Evolutionary conservation across 1,140 invertebrate species (phyloP).

Genomic region (Nasonia giraulti): DNA sequence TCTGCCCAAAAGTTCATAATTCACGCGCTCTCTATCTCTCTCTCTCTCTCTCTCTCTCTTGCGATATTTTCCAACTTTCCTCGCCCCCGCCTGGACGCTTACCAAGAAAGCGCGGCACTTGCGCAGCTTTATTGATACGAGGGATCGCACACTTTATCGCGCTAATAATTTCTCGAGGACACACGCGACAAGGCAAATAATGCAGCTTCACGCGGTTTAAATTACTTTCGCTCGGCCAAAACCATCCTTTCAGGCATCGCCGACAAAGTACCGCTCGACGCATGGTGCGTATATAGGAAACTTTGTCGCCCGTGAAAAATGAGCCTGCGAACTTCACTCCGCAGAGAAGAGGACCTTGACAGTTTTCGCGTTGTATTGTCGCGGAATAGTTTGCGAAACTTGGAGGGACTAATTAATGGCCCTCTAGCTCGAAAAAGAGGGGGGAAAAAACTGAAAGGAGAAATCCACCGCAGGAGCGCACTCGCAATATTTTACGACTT

Average conservation of each 20-base stretch:
- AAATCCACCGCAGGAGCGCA: not conserved
- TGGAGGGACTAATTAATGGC: not conserved
- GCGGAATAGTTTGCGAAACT: not conserved
- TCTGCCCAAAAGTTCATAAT: conserved; percentile 12
- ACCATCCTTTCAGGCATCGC: not conserved
- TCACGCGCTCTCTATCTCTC: not conserved
- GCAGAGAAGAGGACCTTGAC: not conserved
- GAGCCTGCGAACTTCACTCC: not conserved
- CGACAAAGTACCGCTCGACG: no score
- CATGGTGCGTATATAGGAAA: not conserved
- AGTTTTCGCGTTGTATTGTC: not conserved
- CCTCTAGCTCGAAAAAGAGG: no score
- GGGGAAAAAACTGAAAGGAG: not conserved
- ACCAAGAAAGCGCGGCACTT: not conserved
- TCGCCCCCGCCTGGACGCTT: not conserved
- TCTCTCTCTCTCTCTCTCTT: no score
- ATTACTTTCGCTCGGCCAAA: conserved; percentile 25
- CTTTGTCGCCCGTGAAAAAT: conserved; percentile 42
- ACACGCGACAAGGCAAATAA: conserved; percentile 1
- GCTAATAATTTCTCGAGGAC: conserved; percentile 31
- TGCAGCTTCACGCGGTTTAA: conserved; percentile 27
- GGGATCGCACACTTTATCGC: conserved; percentile 29
- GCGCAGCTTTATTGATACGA: conserved; percentile 29
- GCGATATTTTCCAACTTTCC: conserved; percentile 12
- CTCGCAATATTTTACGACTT: not conserved